Conservation (phyloP, 1,140 invertebrate genomes). For the Drosophila nigromelanica region DNA sequence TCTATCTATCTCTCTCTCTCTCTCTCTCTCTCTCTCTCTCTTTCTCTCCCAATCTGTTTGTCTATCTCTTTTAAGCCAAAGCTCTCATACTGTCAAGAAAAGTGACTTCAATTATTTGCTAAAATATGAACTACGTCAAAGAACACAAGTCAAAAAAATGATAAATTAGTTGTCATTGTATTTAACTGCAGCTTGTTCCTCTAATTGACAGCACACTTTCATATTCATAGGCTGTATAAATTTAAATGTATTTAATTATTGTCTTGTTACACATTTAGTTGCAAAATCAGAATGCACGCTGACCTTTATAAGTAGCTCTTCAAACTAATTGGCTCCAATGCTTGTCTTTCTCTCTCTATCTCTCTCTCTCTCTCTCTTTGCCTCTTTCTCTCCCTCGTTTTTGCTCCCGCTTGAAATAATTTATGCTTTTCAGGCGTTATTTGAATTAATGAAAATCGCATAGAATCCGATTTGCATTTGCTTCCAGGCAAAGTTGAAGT, state of each 20-base stretch:
- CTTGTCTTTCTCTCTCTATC: background rate
- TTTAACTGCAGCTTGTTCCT: background rate
- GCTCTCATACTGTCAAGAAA: background rate
- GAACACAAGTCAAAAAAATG: background rate
- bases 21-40: background rate
- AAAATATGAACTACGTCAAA: background rate
- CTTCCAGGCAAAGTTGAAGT: background rate
- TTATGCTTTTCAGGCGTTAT: background rate
- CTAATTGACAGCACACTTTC: background rate
- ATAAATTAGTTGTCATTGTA: background rate
- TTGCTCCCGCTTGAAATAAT: background rate
- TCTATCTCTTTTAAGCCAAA: background rate
- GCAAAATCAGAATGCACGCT: conserved; percentile 6
- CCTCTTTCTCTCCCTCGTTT: too few species aligned
- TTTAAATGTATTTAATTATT: background rate
- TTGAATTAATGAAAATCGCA: background rate
- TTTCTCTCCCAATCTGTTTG: background rate
- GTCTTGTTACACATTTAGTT: background rate
- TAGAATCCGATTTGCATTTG: background rate
- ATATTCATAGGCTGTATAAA: too few species aligned
- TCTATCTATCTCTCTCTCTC: background rate
- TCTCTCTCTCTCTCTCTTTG: conserved; percentile 1
- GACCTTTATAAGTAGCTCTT: conserved; percentile 23
- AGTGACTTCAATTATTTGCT: background rate
- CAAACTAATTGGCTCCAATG: background rate